Base-by-base conservation (phyloP, 2,888 invertebrate genomes). In the Serripes groenlandicus region DNA sequence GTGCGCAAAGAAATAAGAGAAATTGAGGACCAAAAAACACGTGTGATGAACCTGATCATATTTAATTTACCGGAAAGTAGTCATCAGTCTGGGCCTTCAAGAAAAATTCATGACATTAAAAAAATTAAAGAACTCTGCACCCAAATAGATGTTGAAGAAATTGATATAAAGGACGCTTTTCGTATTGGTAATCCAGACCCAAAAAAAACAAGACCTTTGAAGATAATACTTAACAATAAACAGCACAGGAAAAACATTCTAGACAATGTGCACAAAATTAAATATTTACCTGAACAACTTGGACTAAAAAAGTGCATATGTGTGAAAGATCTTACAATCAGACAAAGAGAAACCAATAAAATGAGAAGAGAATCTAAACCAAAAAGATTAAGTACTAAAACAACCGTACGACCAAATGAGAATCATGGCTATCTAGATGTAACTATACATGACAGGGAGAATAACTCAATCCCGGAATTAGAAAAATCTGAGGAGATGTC, bases 171-270 rank as follows among this genome's bases (percentile, higher is more conserved):
- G 18, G 30, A 18, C 23, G 32, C 32, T 28, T 60, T 60, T 30
- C 28, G 60, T 30, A 18, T 60, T 23, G 60, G 60, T 30, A 60
- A 28, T 15, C 26, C 18, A 18, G 30, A 60, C 18, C 30, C 26
- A 15, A 15, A 30, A 30, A 30, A 26, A 30, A 34, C 18, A 34
- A 62, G 62, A 34, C 62, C 62, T 7, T n/a, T 62, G 9, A 62
- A 34, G 32, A 32, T 62, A 34, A 30, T 62, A 32, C n/a, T 62
- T 15, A 62, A 62, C 30, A 62, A 62, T 32, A 62, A 62, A 62
- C 30, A 62, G 34, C 62, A 62, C 7, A 32, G 62, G 1, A 62
- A 62, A 62, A 62, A 18, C n/a, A 62, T 62, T n/a, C 34, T 62
- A 18, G 62, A 62, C 30, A 60, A 60, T 30, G 60, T 32, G 18